Percentiles rank a stretch among this genome's conserved stretches.
phyloP scores from a whole-genome alignment of 2,888 invertebrate species.

The Drosophila limbata region DNA sequence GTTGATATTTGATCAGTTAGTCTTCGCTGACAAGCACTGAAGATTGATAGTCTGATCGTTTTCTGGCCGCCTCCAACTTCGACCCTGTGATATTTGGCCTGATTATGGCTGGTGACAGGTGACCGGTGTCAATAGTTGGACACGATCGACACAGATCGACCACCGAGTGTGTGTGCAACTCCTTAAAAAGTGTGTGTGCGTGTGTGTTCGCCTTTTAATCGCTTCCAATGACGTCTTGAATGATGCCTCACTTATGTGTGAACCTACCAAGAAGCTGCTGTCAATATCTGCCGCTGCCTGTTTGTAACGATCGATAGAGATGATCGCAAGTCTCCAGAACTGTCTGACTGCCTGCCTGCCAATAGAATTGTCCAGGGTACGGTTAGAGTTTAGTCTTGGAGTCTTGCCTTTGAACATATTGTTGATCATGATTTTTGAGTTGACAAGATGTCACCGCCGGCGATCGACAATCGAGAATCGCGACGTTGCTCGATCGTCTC shows the following conservation, averaged over 20 bases:
- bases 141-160: constrained; percentile 42
- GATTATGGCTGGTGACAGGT: constrained; percentile 73
- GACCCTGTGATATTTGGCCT: constrained; percentile 55
- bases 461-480: constrained; percentile 28
- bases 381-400: constrained; percentile 1
- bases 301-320: constrained; percentile 75
- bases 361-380: constrained; percentile 68
- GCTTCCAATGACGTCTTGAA: constrained; percentile 74
- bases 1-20: constrained; percentile 54
- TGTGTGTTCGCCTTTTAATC: constrained; percentile 66
- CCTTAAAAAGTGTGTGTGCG: constrained; percentile 66
- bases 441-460: constrained; percentile 80
- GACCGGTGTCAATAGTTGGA: constrained; percentile 38
- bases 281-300: constrained; percentile 75
- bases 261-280: constrained; percentile 79
- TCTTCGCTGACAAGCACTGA: constrained; percentile 37
- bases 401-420: constrained; percentile 60
- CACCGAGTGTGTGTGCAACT: constrained; percentile 51
- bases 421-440: constrained; percentile 81
- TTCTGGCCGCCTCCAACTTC: constrained; percentile 41
- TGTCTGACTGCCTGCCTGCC: constrained; percentile 29
- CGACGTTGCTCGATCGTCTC: constrained; percentile 68
- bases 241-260: constrained; percentile 80
- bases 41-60: constrained; percentile 43
- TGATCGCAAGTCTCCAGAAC: constrained; percentile 55